Conservation (phyloP, 2,113 vertebrate genomes). For the Phainopepla nitens region DNA sequence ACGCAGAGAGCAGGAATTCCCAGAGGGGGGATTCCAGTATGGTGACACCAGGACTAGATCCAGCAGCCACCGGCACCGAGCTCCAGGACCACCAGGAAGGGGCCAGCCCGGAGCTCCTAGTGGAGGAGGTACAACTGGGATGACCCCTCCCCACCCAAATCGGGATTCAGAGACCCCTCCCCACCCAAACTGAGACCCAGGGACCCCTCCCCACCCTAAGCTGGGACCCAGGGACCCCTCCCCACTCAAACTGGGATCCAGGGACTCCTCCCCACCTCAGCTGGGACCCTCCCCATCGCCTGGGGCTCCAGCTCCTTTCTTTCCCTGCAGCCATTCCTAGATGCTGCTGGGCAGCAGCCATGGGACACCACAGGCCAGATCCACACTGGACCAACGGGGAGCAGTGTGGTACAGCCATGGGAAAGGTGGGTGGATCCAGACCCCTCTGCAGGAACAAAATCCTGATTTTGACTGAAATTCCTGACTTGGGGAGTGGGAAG, state of each 20-base stretch:
- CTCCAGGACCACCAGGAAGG: neutral
- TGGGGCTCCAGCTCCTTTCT: neutral
- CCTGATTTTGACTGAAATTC: neutral
- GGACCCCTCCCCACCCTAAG: neutral
- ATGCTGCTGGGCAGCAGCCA: rapidly evolving
- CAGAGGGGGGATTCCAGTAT: neutral
- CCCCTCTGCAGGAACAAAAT: neutral
- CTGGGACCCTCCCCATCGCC: neutral
- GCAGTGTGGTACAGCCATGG: rapidly evolving
- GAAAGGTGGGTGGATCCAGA: neutral
- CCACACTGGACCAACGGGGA: rapidly evolving
- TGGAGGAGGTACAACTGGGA: neutral
- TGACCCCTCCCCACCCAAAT: neutral
- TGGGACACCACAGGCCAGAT: neutral
- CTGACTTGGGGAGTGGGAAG: neutral
- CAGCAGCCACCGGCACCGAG: neutral
- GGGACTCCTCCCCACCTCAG: neutral
- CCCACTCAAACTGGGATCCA: neutral
- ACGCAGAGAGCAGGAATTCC: neutral
- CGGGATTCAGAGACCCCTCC: neutral
- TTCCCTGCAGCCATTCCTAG: neutral
- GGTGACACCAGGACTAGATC: rapidly evolving
- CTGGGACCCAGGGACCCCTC: neutral
- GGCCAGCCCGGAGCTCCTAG: neutral
- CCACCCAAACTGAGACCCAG: neutral